Base-by-base conservation (phyloP, 2,797 vertebrate species). In the Sebastes miniatus region DNA sequence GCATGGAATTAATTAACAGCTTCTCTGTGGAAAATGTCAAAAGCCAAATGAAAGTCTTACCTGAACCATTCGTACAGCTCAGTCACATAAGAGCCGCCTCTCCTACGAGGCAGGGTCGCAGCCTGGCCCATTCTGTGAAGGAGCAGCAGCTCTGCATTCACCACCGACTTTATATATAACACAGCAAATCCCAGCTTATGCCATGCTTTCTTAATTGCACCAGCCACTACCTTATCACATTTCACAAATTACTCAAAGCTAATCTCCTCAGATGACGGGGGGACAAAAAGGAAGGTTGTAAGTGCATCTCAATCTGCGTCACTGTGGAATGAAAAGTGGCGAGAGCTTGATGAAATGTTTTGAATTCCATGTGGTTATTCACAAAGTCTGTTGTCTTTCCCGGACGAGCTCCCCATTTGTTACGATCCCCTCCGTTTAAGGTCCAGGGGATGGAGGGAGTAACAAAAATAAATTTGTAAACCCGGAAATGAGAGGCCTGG, bases 61-160 rank as follows among this genome's bases (percentile, higher is more conserved):
- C 96, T 94, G 83, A 95, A 95, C 91, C 93, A 94, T 6, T 94
- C 87, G 64, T 96, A 91, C n/a, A 95, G 89, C 63, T 96, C 91
- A 56, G 92, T 90, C 80, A 93, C 77, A 68, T 94, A 95, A 25
- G 92, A 88, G 76, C 93, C 91, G 58, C 88, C 90, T 88, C 78
- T 90, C 83, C 88, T 89, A 58, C 79, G 81, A 7, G 89, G 92
- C 61, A 91, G 91, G 16, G 91, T 88, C 5, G 93, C 91, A 86
- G 93, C 85, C 88, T 96, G 95, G 77, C 94, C 95, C 95, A 94
- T 92, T 77, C 67, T 93, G 77, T 27, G 32, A 59, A 29, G 52
- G 16, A 52, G 50, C 50, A 50, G 12, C 54, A 20, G 67, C 65
- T 67, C 61, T n/a, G 72, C 29, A 4, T 57, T 69, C 59, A 63